Percentiles rank a stretch among this genome's conserved stretches.
Conservation (phyloP, 2,113 vertebrate genomes). For the Ptilonorhynchus violaceus region DNA sequence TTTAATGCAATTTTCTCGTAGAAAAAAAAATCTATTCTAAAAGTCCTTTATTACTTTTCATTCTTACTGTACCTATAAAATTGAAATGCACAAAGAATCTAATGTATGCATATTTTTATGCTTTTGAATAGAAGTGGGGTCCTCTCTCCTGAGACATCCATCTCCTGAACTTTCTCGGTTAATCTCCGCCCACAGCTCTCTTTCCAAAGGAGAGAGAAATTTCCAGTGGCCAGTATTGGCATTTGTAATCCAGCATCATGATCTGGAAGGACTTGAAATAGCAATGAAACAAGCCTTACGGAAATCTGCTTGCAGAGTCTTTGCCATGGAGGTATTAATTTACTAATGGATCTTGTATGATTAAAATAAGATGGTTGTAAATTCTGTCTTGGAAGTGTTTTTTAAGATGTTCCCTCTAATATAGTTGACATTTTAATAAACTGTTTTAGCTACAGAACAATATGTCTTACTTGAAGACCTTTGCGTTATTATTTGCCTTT, state of each 20-base stretch:
- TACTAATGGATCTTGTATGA: not conserved
- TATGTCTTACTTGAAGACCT: not conserved
- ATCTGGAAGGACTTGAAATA: constrained; percentile 96
- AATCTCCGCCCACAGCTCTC: constrained; percentile 96
- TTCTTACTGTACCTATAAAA: not conserved
- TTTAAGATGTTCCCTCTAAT: not conserved
- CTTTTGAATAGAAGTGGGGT: constrained; percentile 90
- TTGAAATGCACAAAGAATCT: constrained; percentile 24
- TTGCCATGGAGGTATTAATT: constrained; percentile 93
- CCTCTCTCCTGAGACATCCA: constrained; percentile 93
- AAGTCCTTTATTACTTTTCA: not conserved
- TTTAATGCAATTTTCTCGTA: not conserved
- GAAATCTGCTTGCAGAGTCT: constrained; percentile 97
- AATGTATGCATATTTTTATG: constrained; percentile 54
- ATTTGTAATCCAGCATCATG: constrained; percentile 98
- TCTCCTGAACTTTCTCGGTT: constrained; percentile 97
- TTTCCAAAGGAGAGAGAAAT: constrained; percentile 97
- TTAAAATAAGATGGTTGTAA: not conserved
- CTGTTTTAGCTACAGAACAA: not conserved
- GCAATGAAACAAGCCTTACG: constrained; percentile 97
- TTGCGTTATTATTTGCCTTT: not conserved
- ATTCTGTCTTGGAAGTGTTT: not conserved
- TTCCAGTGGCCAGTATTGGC: constrained; percentile 98
- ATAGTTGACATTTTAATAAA: not conserved
- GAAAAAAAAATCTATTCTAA: not conserved